A percentile compares a stretch with the other conserved stretches of the same genome.
These are phyloP conservation scores for Ardeotis arabs DNA, from an alignment of 2,113 vertebrate genomes.

Conservation along the genomic window DNA sequence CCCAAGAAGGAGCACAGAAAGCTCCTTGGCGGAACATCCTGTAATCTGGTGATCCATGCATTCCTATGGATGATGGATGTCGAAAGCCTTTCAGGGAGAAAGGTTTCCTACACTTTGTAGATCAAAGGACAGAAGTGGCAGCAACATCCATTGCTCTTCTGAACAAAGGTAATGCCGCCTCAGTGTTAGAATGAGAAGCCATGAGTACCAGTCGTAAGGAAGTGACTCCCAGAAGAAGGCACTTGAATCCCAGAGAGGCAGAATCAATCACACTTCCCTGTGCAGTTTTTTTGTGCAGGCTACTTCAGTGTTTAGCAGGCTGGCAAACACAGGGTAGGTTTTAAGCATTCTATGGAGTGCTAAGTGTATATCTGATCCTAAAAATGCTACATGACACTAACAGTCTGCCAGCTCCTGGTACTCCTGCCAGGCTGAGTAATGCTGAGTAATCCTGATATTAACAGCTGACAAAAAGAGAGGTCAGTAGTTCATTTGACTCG, in stretches of 20 bases:
- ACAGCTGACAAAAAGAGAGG: not conserved
- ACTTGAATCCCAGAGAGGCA: not conserved
- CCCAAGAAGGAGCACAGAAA: slow-evolving; percentile 15
- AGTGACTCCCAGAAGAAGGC: not conserved
- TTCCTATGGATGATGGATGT: not conserved
- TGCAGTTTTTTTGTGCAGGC: not conserved
- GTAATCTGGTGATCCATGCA: not conserved
- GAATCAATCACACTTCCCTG: not conserved
- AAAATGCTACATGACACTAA: not conserved
- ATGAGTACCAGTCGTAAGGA: not conserved
- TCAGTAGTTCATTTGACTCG: not conserved
- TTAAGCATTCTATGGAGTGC: not conserved
- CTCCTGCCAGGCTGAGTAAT: not conserved
- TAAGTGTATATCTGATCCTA: not conserved
- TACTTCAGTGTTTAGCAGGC: not conserved
- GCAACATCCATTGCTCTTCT: not conserved
- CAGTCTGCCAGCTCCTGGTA: not conserved
- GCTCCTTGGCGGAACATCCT: not conserved
- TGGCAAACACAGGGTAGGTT: not conserved
- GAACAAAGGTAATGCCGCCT: not conserved
- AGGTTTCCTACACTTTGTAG: not conserved
- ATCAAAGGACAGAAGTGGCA: not conserved
- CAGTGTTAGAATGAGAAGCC: not conserved
- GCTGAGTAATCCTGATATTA: not conserved
- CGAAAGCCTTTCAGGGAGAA: slow-evolving; percentile 16